Evolutionary conservation across 2,113 vertebrate genomes (phyloP).

Genomic region (Peromyscus maniculatus): DNA sequence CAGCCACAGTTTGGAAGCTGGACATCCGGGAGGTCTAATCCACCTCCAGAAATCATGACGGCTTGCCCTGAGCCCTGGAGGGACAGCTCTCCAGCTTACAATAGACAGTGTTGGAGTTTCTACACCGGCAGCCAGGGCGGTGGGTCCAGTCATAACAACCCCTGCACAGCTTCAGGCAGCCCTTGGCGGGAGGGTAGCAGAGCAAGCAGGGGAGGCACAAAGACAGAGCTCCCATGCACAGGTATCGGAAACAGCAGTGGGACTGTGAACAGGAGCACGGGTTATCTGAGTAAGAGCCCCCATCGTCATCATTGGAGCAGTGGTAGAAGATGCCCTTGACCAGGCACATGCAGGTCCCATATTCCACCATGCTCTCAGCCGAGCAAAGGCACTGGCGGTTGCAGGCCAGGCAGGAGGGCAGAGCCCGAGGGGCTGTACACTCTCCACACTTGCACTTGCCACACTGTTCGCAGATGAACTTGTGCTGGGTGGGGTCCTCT

Average conservation of each 20-base stretch:
- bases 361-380: conserved; percentile 96
- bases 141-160: conserved; percentile 94
- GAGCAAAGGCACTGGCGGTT: conserved; percentile 97
- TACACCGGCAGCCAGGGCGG: conserved; percentile 97
- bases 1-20: conserved; percentile 86
- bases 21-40: conserved; percentile 76
- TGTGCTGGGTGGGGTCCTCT: conserved; percentile 91
- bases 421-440: conserved; percentile 94
- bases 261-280: conserved; percentile 97
- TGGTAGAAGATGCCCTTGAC: conserved; percentile 99
- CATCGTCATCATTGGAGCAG: conserved; percentile 97
- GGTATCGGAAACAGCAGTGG: conserved; percentile 97
- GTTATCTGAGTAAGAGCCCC: conserved; percentile 96
- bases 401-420: conserved; percentile 96
- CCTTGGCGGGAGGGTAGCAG: conserved; percentile 97
- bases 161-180: conserved; percentile 94
- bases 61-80: conserved; percentile 92
- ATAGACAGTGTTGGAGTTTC: conserved; percentile 99
- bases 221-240: conserved; percentile 97
- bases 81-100: conserved; percentile 98
- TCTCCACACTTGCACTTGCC: conserved; percentile 97
- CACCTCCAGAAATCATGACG: conserved; percentile 92
- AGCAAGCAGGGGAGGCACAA: conserved; percentile 96
- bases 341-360: conserved; percentile 98
- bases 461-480: conserved; percentile 96